Conservation (phyloP, 2,888 invertebrate genomes). For the Kuschelorhynchus macadamiae region DNA sequence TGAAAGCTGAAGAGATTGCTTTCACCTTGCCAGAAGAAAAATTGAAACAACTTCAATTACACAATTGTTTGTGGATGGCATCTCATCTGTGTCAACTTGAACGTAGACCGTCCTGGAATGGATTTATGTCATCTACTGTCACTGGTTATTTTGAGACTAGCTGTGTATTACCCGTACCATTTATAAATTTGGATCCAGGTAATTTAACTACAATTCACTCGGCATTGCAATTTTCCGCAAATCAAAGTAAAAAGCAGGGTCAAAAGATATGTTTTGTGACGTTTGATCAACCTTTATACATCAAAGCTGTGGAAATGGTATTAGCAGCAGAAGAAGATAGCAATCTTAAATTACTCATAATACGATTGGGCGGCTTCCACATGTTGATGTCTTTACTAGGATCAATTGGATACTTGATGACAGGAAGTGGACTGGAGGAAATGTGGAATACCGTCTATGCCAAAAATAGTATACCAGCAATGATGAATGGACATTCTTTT, state of each 20-base stretch:
- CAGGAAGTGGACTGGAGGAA: slow-evolving; percentile 59
- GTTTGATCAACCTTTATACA: slow-evolving; percentile 12
- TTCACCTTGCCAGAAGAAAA: background rate
- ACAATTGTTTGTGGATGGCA: background rate
- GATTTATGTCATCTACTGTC: background rate
- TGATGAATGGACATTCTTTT: slow-evolving; percentile 58
- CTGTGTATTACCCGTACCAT: background rate
- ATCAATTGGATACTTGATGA: slow-evolving; percentile 62
- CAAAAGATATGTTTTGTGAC: slow-evolving; percentile 8
- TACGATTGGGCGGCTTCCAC: slow-evolving; percentile 49
- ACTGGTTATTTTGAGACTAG: background rate
- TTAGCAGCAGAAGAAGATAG: slow-evolving; percentile 2
- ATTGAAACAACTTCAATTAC: background rate
- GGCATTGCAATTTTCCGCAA: background rate
- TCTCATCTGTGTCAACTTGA: no score
- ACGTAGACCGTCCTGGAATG: background rate
- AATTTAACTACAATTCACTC: slow-evolving; percentile 3
- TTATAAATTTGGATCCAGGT: slow-evolving; percentile 1
- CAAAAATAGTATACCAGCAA: slow-evolving; percentile 57
- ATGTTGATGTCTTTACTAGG: slow-evolving; percentile 63
- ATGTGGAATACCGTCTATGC: slow-evolving; percentile 55
- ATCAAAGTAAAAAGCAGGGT: background rate
- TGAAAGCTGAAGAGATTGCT: background rate
- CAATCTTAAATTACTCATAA: slow-evolving; percentile 17
- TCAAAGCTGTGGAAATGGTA: slow-evolving; percentile 10